Base-by-base conservation (phyloP, 2,113 vertebrate species). In the Poicephalus meyeri region DNA sequence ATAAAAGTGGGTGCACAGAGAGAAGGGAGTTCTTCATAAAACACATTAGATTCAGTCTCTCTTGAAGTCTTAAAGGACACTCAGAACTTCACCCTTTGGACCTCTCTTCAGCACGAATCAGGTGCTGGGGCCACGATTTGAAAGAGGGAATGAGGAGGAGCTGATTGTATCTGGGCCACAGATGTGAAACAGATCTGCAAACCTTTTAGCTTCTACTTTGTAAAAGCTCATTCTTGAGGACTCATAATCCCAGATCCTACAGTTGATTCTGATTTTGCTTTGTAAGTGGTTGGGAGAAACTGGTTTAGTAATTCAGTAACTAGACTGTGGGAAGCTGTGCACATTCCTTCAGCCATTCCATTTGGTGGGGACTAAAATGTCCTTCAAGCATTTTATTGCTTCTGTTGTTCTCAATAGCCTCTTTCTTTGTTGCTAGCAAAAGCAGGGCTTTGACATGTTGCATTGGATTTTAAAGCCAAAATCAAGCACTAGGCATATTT, bases 281-380 rank as follows among this genome's bases (percentile, higher is more conserved):
- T 94, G 35, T 88, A 95, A 93, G 82, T 86, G 41, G 39, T 16
- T 89, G 65, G 69, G 80, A 90, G 71, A 90, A 94, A 93, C 80
- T 92, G 73, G 77, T 85, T 95, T 91, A 88, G 95, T 96, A 85
- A 96, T 96, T 96, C 86, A 93, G 73, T 95, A 93, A 96, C 88
- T 63, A 92, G 83, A 20, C 49, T 95, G 81, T 86, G 83, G 91
- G 81, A 96, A 96, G 91, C 91, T 82, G 71, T 88, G 65, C 69
- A 72, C 78, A 86, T 94, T 92, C 83, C 91, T 92, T 79, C 80
- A 72, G 72, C 6, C 2, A 49, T 69, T 87, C 86, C 60, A 26
- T 88, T 90, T 72, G 49, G 65, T 6, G 7, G 20, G 33, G 83
- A 50, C 46, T 47, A 17, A 80, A 96, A 88, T 11, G 24, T 80